Evolutionary conservation across 2,888 invertebrate genomes (phyloP), one percentile per base, ranked within the genome.

Genomic region (Amiota mariae): DNA sequence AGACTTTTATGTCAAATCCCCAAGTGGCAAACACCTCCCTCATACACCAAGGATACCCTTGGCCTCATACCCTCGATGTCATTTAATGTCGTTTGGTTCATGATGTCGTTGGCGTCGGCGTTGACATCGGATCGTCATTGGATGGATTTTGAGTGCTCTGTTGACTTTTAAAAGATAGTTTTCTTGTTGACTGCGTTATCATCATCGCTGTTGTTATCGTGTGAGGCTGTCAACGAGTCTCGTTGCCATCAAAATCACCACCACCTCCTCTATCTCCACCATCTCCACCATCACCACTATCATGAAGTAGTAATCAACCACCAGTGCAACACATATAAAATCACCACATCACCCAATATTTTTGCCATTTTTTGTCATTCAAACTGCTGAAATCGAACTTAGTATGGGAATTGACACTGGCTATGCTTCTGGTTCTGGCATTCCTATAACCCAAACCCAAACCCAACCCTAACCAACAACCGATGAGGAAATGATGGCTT

Each of bases 81-180:
- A 51, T 51, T n/a, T n/a, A n/a, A 51, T 51, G n/a, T n/a, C 12
- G 12, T 51, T 51, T 12, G 54, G 54, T n/a, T 51, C 54, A n/a
- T 51, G n/a, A 51, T 51, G 54, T 51, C 51, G 51, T 13, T 51
- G 51, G 51, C n/a, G 51, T 51, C n/a, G 13, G 20, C 61, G 61
- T 63, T 36, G 36, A 10, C 61, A 63, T 24, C 61, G 13, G 24
- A 36, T 36, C 13, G n/a, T 13, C 20, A 24, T 63, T 13, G 20
- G 61, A 20, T 13, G 20, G 61, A 20, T 61, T 61, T 15, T 18
- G 18, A 20, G 20, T 61, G 12, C 61, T 20, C 15, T 64, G 66
- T 66, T 66, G 66, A 66, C 66, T 66, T 66, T 66, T 46, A 15
- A 66, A 66, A 66, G 66, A 66, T 66, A 48, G 66, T 66, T 66